These are phyloP conservation scores for Ceryle rudis DNA, from an alignment of 2,797 vertebrate species.

Conservation along the genomic window DNA sequence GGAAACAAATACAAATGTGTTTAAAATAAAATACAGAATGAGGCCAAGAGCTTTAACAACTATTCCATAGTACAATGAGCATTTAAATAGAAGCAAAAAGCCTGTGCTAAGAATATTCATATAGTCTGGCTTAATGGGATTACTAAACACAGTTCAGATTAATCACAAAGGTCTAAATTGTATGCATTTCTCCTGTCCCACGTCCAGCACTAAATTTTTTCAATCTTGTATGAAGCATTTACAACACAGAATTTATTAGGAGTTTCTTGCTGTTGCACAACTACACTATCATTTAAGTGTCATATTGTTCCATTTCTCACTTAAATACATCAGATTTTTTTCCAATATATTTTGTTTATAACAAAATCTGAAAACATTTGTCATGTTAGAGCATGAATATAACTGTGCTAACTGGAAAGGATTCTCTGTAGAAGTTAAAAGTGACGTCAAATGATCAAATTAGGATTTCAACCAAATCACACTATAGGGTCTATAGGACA, in stretches of 20 bases:
- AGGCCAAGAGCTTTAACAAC: neutral
- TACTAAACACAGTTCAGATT: neutral
- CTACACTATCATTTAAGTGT: neutral
- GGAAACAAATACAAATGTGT: neutral
- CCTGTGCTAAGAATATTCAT: neutral
- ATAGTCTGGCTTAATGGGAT: neutral
- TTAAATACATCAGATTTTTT: neutral
- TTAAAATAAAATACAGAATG: neutral
- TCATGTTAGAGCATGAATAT: neutral
- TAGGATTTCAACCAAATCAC: neutral
- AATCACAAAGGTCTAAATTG: neutral
- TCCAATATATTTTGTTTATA: neutral
- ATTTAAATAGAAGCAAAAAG: neutral
- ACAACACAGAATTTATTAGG: neutral
- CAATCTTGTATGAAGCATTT: neutral
- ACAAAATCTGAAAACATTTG: neutral
- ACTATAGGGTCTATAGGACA: neutral
- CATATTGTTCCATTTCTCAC: neutral
- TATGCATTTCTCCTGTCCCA: neutral
- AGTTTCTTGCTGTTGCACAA: neutral
- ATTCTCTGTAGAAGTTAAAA: neutral
- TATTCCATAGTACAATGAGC: neutral
- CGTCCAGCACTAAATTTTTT: neutral
- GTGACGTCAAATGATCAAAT: neutral
- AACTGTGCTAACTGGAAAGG: neutral